Evolutionary conservation across 2,797 vertebrate genomes (phyloP).

Genomic region (Poeciliopsis presidionis): DNA sequence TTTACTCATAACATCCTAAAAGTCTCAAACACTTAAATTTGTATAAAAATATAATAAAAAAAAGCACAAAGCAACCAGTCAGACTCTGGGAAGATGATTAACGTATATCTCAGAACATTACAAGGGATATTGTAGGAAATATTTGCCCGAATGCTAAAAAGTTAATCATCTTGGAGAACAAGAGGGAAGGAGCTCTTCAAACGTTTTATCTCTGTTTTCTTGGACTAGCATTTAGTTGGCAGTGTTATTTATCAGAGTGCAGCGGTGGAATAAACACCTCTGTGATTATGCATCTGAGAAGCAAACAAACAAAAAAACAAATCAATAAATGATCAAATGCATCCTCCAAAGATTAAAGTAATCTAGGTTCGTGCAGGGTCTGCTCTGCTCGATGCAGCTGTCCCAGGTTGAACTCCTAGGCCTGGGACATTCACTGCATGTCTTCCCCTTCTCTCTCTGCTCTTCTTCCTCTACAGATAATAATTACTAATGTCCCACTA

Average conservation of each 20-base stretch:
- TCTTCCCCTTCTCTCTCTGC: neutral
- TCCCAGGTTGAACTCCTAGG: no score
- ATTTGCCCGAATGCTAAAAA: slow-evolving; percentile 43
- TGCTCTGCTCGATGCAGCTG: neutral
- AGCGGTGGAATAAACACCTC: neutral
- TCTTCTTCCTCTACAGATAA: neutral
- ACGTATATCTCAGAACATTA: slow-evolving; percentile 32
- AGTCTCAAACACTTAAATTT: neutral
- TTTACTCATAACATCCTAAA: neutral
- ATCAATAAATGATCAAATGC: neutral
- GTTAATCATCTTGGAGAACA: slow-evolving; percentile 29
- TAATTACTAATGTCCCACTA: neutral
- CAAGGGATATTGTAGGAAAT: slow-evolving; percentile 31
- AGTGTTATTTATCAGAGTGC: slow-evolving; percentile 26
- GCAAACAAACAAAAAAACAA: neutral
- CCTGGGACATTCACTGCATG: neutral
- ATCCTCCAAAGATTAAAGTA: neutral
- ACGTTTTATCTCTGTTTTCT: slow-evolving; percentile 23
- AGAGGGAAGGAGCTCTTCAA: slow-evolving; percentile 34
- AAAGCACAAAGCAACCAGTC: slow-evolving; percentile 13
- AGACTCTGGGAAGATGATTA: slow-evolving; percentile 40
- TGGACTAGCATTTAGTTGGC: slow-evolving; percentile 30
- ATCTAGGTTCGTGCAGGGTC: neutral
- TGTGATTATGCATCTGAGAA: neutral
- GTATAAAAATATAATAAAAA: slow-evolving; percentile 6